phyloP scores from a whole-genome alignment of 2,113 vertebrate genomes.

The Eulacestoma nigropectus region DNA sequence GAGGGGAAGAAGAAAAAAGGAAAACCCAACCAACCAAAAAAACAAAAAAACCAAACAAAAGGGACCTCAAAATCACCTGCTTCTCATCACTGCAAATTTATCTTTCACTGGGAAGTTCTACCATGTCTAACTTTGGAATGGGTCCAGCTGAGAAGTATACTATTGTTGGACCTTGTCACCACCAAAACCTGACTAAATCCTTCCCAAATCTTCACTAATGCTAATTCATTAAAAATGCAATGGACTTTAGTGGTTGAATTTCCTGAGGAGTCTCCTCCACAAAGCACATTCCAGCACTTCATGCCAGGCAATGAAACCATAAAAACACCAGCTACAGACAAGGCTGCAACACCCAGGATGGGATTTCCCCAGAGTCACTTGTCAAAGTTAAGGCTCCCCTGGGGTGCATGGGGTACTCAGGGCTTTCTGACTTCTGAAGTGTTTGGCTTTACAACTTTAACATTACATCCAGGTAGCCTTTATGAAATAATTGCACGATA shows the following conservation, averaged over 20 bases:
- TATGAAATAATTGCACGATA: not conserved
- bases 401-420: not conserved
- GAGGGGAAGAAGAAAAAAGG: too few relatives aligned
- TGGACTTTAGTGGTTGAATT: not conserved
- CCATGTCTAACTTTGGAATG: not conserved
- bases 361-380: not conserved
- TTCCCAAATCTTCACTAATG: not conserved
- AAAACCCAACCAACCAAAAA: not conserved
- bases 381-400: not conserved
- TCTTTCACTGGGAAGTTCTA: not conserved
- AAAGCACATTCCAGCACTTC: not conserved
- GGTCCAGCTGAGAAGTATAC: not conserved
- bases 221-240: not conserved
- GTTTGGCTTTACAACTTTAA: not conserved
- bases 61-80: not conserved
- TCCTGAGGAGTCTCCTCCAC: not conserved
- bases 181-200: not conserved
- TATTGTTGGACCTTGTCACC: not conserved
- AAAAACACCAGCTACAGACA: not conserved
- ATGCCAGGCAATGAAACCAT: not conserved
- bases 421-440: not conserved
- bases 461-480: not conserved
- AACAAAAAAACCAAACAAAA: not conserved
- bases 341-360: not conserved
- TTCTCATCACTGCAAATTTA: not conserved